Evolutionary conservation across 2,113 vertebrate genomes (phyloP).

Genomic region (Geothlypis trichas): DNA sequence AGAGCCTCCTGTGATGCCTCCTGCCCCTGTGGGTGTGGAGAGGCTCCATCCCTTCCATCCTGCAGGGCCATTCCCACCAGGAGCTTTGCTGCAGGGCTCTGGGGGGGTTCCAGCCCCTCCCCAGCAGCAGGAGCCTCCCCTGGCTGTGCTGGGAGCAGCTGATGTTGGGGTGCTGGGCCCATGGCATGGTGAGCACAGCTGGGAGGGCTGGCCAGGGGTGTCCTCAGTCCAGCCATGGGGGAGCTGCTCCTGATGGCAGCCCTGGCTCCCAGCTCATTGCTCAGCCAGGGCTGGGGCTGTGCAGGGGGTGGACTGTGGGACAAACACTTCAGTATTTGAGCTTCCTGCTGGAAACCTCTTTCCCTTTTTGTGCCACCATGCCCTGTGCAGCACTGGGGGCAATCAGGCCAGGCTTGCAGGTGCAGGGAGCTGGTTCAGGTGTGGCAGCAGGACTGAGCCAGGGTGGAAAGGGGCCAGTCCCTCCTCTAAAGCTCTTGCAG

Average conservation of each 20-base stretch:
- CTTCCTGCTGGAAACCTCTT: not conserved
- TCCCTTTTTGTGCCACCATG: not conserved
- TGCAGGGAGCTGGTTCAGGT: not conserved
- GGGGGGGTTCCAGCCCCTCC: not conserved
- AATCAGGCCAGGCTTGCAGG: not conserved
- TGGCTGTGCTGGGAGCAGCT: not conserved
- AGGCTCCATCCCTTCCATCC: not conserved
- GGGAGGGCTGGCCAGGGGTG: not conserved
- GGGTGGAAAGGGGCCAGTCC: not conserved
- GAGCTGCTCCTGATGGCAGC: rapidly evolving
- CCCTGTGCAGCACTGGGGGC: not conserved
- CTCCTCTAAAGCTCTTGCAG: not conserved
- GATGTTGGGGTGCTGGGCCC: rapidly evolving
- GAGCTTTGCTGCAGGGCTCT: not conserved
- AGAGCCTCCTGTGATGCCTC: rapidly evolving
- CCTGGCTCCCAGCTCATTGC: not conserved
- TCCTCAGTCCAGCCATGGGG: rapidly evolving
- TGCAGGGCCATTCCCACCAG: rapidly evolving
- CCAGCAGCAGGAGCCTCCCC: not conserved
- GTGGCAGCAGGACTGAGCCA: not conserved
- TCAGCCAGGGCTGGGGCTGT: not conserved
- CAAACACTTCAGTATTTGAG: rapidly evolving
- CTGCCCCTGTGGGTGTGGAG: rapidly evolving
- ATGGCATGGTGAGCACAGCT: not conserved
- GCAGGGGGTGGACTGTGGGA: not conserved